Base-by-base conservation (phyloP, 2,113 vertebrate genomes). In the Periophthalmus modestus region DNA sequence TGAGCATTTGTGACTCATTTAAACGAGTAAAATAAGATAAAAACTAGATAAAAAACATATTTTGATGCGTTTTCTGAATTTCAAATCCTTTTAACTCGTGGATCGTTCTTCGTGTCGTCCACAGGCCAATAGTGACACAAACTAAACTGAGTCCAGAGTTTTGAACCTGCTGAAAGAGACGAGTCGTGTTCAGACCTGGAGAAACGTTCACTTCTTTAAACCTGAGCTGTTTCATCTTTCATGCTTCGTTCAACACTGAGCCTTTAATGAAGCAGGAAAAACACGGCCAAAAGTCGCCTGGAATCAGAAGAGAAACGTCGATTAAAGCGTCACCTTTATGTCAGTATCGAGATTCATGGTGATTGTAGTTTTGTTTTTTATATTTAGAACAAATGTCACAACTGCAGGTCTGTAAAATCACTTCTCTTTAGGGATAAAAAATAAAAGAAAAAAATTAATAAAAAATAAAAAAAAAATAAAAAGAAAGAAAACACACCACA, bases 61-160 rank as follows among this genome's bases (percentile, higher is more conserved):
- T n/a, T n/a, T n/a, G n/a, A 43, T 43, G 2, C 39, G 2, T 7
- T 11, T 43, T 43, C 7, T 43, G 4, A 18, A 18, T 21, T 55
- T 54, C n/a, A 55, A 55, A 21, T n/a, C 9, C n/a, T n/a, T n/a
- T n/a, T n/a, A n/a, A n/a, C n/a, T n/a, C n/a, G n/a, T n/a, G n/a
- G n/a, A n/a, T n/a, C n/a, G n/a, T n/a, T n/a, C n/a, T n/a, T n/a
- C n/a, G n/a, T n/a, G n/a, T n/a, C n/a, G n/a, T n/a, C 85, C 87
- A 90, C 90, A 90, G 87, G 90, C 85, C 88, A 90, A 89, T 68
- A 80, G 63, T 72, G 59, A 82, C 73, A 74, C 61, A 50, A 61
- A 71, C 71, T 52, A 59, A 78, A 85, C 69, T 69, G 66, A 85
- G 61, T 4, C 2, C 57, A 55, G 70, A 78, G 68, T 66, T 69